Conservation (phyloP, 92 coral and sea anemone genomes). For the Heteractis magnifica region DNA sequence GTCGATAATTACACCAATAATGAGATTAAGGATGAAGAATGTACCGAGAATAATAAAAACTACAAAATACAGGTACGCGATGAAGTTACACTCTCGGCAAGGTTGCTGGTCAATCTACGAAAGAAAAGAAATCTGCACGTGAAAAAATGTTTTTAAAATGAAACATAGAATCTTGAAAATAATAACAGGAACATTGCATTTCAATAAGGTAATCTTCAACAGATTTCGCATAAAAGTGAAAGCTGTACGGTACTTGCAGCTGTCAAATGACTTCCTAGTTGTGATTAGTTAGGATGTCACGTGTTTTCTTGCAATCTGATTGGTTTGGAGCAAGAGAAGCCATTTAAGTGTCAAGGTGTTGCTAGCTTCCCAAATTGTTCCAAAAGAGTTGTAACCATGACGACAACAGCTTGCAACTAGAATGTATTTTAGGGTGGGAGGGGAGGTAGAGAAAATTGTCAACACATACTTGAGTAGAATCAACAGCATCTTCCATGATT, state of each 20-base stretch:
- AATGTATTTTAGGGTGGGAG: not conserved
- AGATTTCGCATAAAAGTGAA: not conserved
- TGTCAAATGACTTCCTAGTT: not conserved
- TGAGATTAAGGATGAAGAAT: slow-evolving; percentile 83
- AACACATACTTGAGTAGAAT: slow-evolving; percentile 70
- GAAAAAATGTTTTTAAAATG: not conserved
- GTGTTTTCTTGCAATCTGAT: not conserved
- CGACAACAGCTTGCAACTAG: not conserved
- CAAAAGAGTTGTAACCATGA: not conserved
- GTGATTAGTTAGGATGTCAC: not conserved
- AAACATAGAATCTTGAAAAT: too few species aligned
- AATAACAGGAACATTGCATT: too few species aligned
- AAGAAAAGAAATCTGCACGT: not conserved
- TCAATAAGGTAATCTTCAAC: too few species aligned
- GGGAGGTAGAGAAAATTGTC: not conserved
- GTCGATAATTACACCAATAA: slow-evolving; percentile 97
- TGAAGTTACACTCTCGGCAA: slow-evolving; percentile 71
- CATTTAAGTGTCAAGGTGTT: too few species aligned
- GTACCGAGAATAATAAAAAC: slow-evolving; percentile 93
- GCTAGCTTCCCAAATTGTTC: too few species aligned
- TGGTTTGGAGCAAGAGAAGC: not conserved
- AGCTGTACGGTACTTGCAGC: not conserved
- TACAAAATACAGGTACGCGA: slow-evolving; percentile 82
- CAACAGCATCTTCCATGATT: slow-evolving; percentile 95
- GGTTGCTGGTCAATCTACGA: slow-evolving; percentile 83